Conservation (phyloP, 2,113 vertebrate genomes). For the Podilymbus podiceps region DNA sequence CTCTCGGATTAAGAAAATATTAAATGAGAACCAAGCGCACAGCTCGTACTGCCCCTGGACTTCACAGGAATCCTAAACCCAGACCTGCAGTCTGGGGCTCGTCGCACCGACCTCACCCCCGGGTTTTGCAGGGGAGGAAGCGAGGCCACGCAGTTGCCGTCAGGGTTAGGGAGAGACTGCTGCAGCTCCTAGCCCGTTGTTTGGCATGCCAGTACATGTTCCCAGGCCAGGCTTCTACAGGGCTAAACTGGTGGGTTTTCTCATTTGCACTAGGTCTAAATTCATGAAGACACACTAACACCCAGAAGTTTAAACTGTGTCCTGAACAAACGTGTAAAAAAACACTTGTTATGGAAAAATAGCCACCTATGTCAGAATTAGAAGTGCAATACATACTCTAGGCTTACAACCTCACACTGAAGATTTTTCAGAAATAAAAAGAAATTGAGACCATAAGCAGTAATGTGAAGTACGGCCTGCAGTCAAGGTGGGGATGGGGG, state of each 20-base stretch:
- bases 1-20: background rate
- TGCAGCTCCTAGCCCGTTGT: background rate
- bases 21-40: rapidly evolving
- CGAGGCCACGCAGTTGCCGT: background rate
- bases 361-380: background rate
- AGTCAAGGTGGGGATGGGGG: background rate
- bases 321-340: background rate
- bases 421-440: background rate
- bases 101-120: background rate
- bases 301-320: background rate
- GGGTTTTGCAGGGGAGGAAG: background rate
- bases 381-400: rapidly evolving
- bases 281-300: rapidly evolving
- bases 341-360: background rate
- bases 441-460: background rate
- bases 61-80: background rate
- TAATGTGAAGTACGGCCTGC: background rate
- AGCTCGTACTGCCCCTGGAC: background rate
- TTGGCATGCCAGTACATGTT: background rate
- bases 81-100: background rate
- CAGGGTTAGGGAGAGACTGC: background rate
- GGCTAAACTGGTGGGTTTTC: background rate
- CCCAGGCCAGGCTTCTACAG: background rate
- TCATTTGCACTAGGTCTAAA: background rate
- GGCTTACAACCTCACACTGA: background rate